A percentile compares a stretch with the other conserved stretches of the same genome.
These are phyloP conservation scores for Hephaestus fuliginosus DNA, from an alignment of 2,797 vertebrate species.

Conservation along the genomic window DNA sequence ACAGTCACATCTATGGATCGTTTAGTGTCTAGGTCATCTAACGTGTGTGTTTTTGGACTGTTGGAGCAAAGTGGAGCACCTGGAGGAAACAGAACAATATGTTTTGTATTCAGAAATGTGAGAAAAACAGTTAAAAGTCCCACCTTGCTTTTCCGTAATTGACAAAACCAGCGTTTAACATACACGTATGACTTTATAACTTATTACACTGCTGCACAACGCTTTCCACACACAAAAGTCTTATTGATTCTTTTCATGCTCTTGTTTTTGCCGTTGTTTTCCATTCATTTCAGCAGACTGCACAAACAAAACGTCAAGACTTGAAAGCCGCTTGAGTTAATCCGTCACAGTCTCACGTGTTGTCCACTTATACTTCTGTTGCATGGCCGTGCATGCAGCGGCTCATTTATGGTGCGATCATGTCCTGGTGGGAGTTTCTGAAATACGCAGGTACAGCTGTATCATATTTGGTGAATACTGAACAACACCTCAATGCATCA, in stretches of 20 bases:
- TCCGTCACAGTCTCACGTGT: constrained; percentile 17
- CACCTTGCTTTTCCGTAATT: background rate
- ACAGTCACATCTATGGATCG: background rate
- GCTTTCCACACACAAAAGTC: background rate
- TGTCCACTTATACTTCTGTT: background rate
- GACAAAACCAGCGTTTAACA: background rate
- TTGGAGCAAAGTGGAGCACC: background rate
- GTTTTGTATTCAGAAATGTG: constrained; percentile 1
- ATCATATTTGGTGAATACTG: constrained; percentile 51
- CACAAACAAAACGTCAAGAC: constrained; percentile 8
- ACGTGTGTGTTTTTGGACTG: constrained; percentile 9
- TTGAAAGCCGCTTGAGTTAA: constrained; percentile 10
- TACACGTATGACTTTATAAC: background rate
- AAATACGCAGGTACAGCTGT: constrained; percentile 32
- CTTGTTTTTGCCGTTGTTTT: background rate
- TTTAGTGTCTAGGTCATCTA: background rate
- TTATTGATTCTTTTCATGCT: background rate
- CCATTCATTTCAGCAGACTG: background rate
- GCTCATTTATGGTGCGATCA: constrained; percentile 5
- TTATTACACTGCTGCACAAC: background rate
- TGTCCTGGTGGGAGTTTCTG: constrained; percentile 9
- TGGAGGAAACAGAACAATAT: background rate
- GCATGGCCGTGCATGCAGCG: background rate
- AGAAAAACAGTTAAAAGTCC: background rate
- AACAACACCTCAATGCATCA: constrained; percentile 9